Conservation (phyloP, 2,797 vertebrate species). For the Natrix natrix region DNA sequence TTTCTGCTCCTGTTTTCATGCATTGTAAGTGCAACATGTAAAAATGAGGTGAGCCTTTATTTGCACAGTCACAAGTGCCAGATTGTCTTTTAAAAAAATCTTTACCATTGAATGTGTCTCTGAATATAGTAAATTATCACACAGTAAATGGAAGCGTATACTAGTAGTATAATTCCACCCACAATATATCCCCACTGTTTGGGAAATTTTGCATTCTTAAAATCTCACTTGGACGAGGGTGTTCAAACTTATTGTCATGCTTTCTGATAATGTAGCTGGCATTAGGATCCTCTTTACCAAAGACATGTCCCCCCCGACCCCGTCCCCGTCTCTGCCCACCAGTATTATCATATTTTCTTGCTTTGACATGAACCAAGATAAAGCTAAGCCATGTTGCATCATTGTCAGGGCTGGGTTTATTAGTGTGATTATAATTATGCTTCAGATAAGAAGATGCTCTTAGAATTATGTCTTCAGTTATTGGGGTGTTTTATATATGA, state of each 20-base stretch:
- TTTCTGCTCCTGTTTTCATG: background rate
- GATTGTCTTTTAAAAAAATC: background rate
- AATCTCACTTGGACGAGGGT: background rate
- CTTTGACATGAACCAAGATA: conserved; percentile 2
- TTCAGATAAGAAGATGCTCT: conserved; percentile 26
- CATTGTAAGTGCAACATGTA: background rate
- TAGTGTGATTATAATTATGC: conserved; percentile 7
- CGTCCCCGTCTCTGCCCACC: background rate
- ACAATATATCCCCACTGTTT: background rate
- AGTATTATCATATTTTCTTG: conserved; percentile 2
- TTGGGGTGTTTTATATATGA: conserved; percentile 48
- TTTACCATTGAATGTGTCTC: background rate
- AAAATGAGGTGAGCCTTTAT: background rate
- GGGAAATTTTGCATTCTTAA: background rate
- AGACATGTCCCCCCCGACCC: background rate
- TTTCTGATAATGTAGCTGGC: conserved; percentile 2
- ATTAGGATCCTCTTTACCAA: background rate
- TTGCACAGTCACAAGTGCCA: background rate
- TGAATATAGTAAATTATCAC: background rate
- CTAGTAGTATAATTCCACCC: background rate
- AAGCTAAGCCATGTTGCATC: conserved; percentile 15
- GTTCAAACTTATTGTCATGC: background rate
- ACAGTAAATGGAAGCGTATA: background rate
- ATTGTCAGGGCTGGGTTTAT: background rate
- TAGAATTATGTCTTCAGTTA: conserved; percentile 30